phyloP scores from a whole-genome alignment of 2,888 invertebrate genomes.

The Entomobrya multifasciata region DNA sequence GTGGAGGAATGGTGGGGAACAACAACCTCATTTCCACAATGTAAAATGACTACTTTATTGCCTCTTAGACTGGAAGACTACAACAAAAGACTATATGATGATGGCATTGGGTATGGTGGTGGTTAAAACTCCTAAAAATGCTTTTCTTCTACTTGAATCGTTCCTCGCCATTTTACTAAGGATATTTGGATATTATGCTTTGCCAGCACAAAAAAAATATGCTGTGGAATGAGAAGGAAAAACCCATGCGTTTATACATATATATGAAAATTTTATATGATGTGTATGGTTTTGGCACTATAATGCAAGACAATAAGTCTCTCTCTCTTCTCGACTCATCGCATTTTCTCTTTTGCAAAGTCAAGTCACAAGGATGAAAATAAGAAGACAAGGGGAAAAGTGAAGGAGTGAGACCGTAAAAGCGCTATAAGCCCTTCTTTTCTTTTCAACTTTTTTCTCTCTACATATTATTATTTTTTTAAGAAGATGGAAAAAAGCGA shows the following conservation, averaged over 20 bases:
- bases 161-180: background rate
- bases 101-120: background rate
- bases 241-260: too few relatives aligned
- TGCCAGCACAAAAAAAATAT: conserved; percentile 18
- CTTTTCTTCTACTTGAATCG: background rate
- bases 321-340: conserved; percentile 42
- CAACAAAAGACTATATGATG: conserved; percentile 24
- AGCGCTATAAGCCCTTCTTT: conserved; percentile 23
- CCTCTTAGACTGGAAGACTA: conserved; percentile 7
- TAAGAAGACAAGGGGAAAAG: background rate
- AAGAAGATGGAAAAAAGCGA: background rate
- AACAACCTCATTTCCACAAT: conserved; percentile 63
- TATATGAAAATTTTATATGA: conserved; percentile 23
- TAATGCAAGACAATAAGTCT: conserved; percentile 30
- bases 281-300: conserved; percentile 31
- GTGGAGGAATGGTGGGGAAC: conserved; percentile 53
- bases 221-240: too few relatives aligned
- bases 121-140: conserved; percentile 13
- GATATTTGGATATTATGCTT: background rate
- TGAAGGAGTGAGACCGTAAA: conserved; percentile 7
- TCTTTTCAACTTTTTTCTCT: background rate
- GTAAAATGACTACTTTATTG: conserved; percentile 59
- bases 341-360: conserved; percentile 8
- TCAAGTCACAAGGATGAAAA: background rate
- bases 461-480: background rate